Percentiles rank a stretch among this genome's conserved stretches.
phyloP scores from a whole-genome alignment of 2,888 invertebrate genomes.

The Sthenelais limicola region DNA sequence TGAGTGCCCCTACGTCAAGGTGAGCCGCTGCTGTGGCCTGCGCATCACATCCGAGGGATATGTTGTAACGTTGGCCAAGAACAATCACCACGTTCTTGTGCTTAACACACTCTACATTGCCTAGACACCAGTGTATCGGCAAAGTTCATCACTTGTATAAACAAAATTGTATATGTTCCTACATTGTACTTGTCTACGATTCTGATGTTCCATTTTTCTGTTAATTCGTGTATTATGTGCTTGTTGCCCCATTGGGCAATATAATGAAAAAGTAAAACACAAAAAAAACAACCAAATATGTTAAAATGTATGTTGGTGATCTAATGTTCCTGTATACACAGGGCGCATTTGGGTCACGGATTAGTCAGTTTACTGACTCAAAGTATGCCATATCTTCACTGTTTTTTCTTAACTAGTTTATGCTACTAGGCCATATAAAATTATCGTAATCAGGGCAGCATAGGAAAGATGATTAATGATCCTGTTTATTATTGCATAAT shows the following conservation, averaged over 20 bases:
- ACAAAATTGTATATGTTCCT: too few relatives aligned
- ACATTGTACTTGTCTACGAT: too few relatives aligned
- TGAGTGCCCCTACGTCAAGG: constrained; percentile 98
- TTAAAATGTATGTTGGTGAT: neutral
- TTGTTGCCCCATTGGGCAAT: too few relatives aligned
- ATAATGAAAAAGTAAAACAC: too few relatives aligned
- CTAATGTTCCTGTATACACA: neutral
- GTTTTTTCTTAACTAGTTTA: constrained; percentile 23
- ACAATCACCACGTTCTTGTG: constrained; percentile 98
- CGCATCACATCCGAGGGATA: constrained; percentile 98
- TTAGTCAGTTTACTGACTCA: constrained; percentile 21
- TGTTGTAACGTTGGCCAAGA: constrained; percentile 92
- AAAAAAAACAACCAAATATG: too few relatives aligned
- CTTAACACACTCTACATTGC: constrained; percentile 75
- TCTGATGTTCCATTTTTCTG: constrained; percentile 23
- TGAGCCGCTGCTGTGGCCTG: constrained; percentile 96
- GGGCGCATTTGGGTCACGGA: neutral
- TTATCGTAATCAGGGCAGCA: constrained; percentile 43
- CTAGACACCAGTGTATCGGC: too few relatives aligned
- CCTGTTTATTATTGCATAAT: constrained; percentile 34
- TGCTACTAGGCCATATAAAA: constrained; percentile 36
- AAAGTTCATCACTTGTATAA: too few relatives aligned
- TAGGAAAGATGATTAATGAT: constrained; percentile 31
- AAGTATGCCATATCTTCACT: constrained; percentile 42
- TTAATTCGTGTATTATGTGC: constrained; percentile 27